Evolutionary conservation across 2,113 vertebrate species (phyloP), one percentile per base, ranked within the genome.

Genomic region (Pelmatolapia mariae): DNA sequence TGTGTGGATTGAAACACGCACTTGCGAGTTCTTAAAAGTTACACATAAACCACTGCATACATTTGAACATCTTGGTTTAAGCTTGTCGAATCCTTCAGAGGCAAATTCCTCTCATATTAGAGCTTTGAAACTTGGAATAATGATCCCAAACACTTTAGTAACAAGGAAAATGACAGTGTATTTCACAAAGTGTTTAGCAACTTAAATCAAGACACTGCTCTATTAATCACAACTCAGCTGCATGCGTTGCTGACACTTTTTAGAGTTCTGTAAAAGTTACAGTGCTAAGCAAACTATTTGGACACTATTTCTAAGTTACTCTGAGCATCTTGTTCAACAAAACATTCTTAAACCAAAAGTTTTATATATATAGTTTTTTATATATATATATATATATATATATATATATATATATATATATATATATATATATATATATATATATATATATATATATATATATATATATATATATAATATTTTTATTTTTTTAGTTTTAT

Each of bases 21-120:
- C 22, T 56, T 7, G 11, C 11, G 4, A 56, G 2, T 24, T 56
- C 6, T 24, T 11, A 56, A 56, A 57, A 31, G 24, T 57, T 57
- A 57, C 7, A 57, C 56, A 57, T 16, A 57, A 57, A 10, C 10
- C 26, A 31, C 18, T 59, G 6, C 57, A 18, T 59, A 18, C 57
- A 59, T 59, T 59, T 59, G 26, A 59, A 59, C 59, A 19, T 36
- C 59, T 36, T 63, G 59, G 16, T 36, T 63, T 63, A 19, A 36
- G 29, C 29, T 63, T 0, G 59, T 36, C 4, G 1, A 1, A 63
- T 63, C 59, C 2, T 6, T 31, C 29, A 31, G 2, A 1, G 16
- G 59, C 0, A 36, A 36, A 36, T 63, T 11, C 59, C 6, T 63
- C 31, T 36, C 0, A 19, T 36, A 19, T 63, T 63, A 63, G 59